A percentile compares a stretch with the other conserved stretches of the same genome.
phyloP scores from a whole-genome alignment of 2,888 invertebrate species.

The Dasypogon diadema region DNA sequence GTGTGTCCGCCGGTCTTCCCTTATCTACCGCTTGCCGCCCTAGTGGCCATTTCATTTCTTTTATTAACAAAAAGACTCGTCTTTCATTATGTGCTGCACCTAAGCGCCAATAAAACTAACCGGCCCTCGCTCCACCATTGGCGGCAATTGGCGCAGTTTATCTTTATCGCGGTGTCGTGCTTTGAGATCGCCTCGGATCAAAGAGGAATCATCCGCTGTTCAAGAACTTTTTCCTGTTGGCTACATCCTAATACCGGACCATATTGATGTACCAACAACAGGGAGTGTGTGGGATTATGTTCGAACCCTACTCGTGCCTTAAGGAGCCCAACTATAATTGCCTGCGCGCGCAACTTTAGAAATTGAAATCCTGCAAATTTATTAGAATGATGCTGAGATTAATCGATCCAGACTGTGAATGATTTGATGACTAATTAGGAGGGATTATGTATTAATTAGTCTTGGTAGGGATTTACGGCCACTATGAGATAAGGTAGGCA shows the following conservation, averaged over 20 bases:
- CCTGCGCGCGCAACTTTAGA: constrained; percentile 38
- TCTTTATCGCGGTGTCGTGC: constrained; percentile 31
- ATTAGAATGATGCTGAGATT: constrained; percentile 46
- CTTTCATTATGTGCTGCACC: constrained; percentile 39
- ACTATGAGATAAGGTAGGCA: not conserved
- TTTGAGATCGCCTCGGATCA: constrained; percentile 32
- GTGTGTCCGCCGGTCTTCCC: constrained; percentile 39
- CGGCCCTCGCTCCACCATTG: constrained; percentile 22
- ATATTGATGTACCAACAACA: not conserved
- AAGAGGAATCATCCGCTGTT: constrained; percentile 37
- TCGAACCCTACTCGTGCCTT: constrained; percentile 26
- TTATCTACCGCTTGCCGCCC: constrained; percentile 10
- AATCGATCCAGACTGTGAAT: constrained; percentile 46
- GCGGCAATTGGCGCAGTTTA: constrained; percentile 40
- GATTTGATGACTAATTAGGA: constrained; percentile 50
- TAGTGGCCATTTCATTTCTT: constrained; percentile 40
- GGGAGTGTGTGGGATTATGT: constrained; percentile 44
- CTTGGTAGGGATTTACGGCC: constrained; percentile 5
- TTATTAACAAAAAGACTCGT: constrained; percentile 37
- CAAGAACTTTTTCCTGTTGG: constrained; percentile 11
- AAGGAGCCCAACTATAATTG: constrained; percentile 30
- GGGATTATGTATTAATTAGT: constrained; percentile 51
- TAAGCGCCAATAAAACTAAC: constrained; percentile 41
- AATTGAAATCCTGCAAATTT: constrained; percentile 46
- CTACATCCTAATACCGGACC: constrained; percentile 37